phyloP scores from a whole-genome alignment of 2,797 vertebrate species.

The Xenopus petersii region DNA sequence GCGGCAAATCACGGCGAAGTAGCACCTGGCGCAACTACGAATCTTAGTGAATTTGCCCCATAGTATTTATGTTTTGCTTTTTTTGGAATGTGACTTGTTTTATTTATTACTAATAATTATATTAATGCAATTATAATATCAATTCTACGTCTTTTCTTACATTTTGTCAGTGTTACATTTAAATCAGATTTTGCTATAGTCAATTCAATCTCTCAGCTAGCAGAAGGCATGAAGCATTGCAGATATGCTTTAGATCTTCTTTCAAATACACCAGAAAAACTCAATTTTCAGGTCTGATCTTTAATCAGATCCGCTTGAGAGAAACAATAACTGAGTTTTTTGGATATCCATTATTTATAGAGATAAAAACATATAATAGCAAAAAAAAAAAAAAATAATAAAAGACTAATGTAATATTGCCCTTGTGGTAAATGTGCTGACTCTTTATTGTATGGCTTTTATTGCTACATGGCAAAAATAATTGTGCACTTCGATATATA shows the following conservation, averaged over 20 bases:
- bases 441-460: conserved; percentile 33
- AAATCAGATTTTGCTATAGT: conserved; percentile 57
- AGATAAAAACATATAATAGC: conserved; percentile 46
- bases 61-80: too few species aligned
- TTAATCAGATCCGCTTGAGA: conserved; percentile 53
- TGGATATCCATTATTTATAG: conserved; percentile 50
- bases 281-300: conserved; percentile 62
- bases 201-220: conserved; percentile 59
- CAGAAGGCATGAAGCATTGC: conserved; percentile 50
- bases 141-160: conserved; percentile 45
- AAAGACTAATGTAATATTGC: conserved; percentile 13
- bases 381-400: conserved; percentile 37
- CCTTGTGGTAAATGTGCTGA: conserved; percentile 36
- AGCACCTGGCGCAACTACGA: too few species aligned
- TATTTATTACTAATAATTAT: conserved; percentile 36
- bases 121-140: conserved; percentile 53
- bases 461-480: conserved; percentile 42
- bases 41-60: too few species aligned
- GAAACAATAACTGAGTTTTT: conserved; percentile 52
- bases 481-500: conserved; percentile 30
- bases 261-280: conserved; percentile 59
- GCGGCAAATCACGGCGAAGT: too few species aligned
- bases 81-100: too few species aligned
- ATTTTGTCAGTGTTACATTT: conserved; percentile 54
- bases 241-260: conserved; percentile 54